Percentiles rank a stretch among this genome's conserved stretches.
Conservation (phyloP, 2,113 vertebrate genomes). For the Heptranchias perlo region DNA sequence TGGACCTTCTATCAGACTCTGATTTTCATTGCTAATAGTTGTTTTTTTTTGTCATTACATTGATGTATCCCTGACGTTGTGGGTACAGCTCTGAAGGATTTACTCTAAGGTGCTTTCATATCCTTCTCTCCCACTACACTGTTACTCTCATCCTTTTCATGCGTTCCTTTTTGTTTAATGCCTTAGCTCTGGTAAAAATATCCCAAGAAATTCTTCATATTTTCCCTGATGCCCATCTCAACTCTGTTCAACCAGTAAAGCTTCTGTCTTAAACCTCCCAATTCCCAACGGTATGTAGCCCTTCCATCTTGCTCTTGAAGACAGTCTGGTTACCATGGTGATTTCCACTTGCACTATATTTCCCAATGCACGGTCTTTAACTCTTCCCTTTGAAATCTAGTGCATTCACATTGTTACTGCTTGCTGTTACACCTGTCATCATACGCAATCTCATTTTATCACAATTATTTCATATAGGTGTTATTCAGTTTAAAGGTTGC, state of each 20-base stretch:
- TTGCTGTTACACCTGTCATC: neutral
- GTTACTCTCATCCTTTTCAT: neutral
- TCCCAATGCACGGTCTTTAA: neutral
- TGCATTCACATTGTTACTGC: neutral
- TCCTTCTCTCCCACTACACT: neutral
- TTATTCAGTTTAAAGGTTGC: neutral
- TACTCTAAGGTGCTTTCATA: neutral
- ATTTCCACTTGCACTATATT: slow-evolving; percentile 1
- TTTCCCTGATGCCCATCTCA: neutral
- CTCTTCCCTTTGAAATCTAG: neutral
- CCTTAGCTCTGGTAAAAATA: neutral
- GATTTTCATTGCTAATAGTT: neutral
- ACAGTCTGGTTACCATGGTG: slow-evolving; percentile 14
- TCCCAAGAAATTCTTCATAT: neutral
- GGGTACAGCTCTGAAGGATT: neutral
- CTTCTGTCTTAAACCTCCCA: neutral
- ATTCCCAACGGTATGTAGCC: neutral
- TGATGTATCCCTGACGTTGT: neutral
- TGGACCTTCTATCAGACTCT: neutral
- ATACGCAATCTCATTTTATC: neutral
- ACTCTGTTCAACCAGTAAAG: neutral
- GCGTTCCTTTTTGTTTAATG: neutral
- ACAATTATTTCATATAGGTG: neutral
- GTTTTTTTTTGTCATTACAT: neutral
- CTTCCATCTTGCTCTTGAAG: slow-evolving; percentile 19